Base-by-base conservation (phyloP, 1,140 invertebrate species). In the Drosophila bocki region DNA sequence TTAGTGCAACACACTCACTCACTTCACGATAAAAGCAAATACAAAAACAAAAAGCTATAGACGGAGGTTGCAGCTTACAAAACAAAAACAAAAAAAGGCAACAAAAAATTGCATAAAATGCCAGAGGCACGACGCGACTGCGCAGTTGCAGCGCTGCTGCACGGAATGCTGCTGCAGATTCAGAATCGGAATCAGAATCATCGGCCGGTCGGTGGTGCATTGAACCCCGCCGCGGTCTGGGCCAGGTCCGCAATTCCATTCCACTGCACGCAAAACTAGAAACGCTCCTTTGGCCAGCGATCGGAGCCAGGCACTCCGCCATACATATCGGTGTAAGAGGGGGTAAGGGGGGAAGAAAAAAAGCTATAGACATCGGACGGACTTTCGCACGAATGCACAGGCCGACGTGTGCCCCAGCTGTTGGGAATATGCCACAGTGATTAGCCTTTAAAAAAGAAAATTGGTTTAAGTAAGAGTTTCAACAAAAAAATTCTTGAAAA, bases 311-410 rank as follows among this genome's bases (percentile, higher is more conserved):
- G 75, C 17, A 48, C 65, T 35, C 77, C 71, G 76, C 58, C 75
- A 74, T 70, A 77, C 75, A 74, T 70, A 77, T 74, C 70, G 68
- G 65, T 69, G 67, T 60, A 63, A 62, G 59, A 47, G 32, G 29
- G 65, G 15, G 9, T 11, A 1, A 53, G 41, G 32, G 47, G 61
- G 26, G 37, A 1, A 8, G 26, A 3, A 9, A 26, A 37, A 33
- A 41, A 61, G 63, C 33, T 53, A 48, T 63, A 63, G 82, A 81
- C 74, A 48, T 17, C 62, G 74, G 82, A 83, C 84, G 76, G 85
- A 90, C 82, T 85, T 91, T 91, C 79, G 86, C 82, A 91, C 82
- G 85, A 86, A 74, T 82, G 87, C 71, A 84, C 78, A 80, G 60
- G 53, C 60, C 67, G 41, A 51, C 53, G 69, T 60, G 67, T 60